These are phyloP conservation scores for Adelges cooleyi DNA, from an alignment of 1,140 invertebrate genomes.

Conservation along the genomic window DNA sequence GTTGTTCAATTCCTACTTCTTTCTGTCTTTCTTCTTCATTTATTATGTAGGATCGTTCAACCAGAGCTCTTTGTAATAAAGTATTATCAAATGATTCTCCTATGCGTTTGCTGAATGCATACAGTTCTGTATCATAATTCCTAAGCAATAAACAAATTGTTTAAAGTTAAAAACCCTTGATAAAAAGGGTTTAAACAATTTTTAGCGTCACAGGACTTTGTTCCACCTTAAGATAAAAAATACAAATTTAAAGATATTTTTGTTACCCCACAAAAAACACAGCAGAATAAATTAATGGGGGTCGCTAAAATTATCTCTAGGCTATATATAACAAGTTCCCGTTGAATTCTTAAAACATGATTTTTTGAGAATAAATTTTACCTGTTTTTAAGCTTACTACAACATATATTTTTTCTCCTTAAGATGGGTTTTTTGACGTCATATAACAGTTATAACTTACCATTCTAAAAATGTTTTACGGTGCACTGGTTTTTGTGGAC, in stretches of 20 bases:
- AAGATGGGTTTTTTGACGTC: not conserved
- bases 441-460: slow-evolving; percentile 30
- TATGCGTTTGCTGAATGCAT: slow-evolving; percentile 71
- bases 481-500: slow-evolving; percentile 36
- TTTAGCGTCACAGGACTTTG: not conserved
- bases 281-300: too few species aligned
- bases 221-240: not conserved
- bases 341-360: too few species aligned
- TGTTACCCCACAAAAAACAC: too few species aligned
- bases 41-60: slow-evolving; percentile 64
- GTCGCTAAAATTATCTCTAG: too few species aligned
- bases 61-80: slow-evolving; percentile 63
- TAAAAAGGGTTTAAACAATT: not conserved
- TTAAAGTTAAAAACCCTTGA: not conserved
- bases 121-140: slow-evolving; percentile 82
- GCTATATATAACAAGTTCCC: too few species aligned
- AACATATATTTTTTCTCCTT: not conserved
- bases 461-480: slow-evolving; percentile 61
- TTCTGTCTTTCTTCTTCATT: slow-evolving; percentile 54
- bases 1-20: slow-evolving; percentile 54
- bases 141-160: slow-evolving; percentile 31
- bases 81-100: slow-evolving; percentile 67
- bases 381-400: too few species aligned
- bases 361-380: too few species aligned
- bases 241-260: not conserved